phyloP scores from a whole-genome alignment of 53 echinoderm and acorn worm species.

The Hippasteria phrygiana region DNA sequence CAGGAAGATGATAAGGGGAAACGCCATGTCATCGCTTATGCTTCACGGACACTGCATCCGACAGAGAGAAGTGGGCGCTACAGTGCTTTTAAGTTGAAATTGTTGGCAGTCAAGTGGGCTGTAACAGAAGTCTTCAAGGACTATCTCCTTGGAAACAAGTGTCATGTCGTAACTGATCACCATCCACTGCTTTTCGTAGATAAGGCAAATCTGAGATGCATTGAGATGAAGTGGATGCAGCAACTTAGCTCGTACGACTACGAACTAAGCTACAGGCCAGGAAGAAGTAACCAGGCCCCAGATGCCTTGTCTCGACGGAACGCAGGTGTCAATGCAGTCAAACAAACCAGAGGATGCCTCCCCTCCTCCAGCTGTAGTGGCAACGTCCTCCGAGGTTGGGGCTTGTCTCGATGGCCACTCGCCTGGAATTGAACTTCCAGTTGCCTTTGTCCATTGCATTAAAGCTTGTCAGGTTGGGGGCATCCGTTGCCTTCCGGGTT shows the following conservation, averaged over 20 bases:
- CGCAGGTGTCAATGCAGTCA: background rate
- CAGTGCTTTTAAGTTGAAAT: slow-evolving; percentile 21
- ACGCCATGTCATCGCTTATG: slow-evolving; percentile 47
- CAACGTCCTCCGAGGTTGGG: too few species aligned
- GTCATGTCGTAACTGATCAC: slow-evolving; percentile 56
- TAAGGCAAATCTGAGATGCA: slow-evolving; percentile 50
- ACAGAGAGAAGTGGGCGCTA: slow-evolving; percentile 37
- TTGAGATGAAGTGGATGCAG: slow-evolving; percentile 66
- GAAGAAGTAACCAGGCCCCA: slow-evolving; percentile 35
- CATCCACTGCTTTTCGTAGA: slow-evolving; percentile 39
- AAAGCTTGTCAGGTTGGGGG: slow-evolving; percentile 36
- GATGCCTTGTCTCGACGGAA: slow-evolving; percentile 32
- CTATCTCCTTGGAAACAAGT: slow-evolving; percentile 29
- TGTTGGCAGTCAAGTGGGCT: slow-evolving; percentile 8
- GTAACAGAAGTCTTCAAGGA: slow-evolving; percentile 13
- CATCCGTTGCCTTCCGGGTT: slow-evolving; percentile 3
- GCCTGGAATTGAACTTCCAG: slow-evolving; percentile 13
- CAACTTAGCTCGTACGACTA: slow-evolving; percentile 50
- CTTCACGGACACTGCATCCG: background rate
- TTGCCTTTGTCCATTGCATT: slow-evolving; percentile 5
- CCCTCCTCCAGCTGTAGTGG: background rate
- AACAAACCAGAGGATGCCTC: background rate
- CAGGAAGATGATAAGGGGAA: background rate
- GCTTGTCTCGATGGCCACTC: slow-evolving; percentile 18
- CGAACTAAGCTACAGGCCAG: slow-evolving; percentile 36